phyloP scores from a whole-genome alignment of 2,797 vertebrate genomes.

The Pipistrellus pygmaeus region DNA sequence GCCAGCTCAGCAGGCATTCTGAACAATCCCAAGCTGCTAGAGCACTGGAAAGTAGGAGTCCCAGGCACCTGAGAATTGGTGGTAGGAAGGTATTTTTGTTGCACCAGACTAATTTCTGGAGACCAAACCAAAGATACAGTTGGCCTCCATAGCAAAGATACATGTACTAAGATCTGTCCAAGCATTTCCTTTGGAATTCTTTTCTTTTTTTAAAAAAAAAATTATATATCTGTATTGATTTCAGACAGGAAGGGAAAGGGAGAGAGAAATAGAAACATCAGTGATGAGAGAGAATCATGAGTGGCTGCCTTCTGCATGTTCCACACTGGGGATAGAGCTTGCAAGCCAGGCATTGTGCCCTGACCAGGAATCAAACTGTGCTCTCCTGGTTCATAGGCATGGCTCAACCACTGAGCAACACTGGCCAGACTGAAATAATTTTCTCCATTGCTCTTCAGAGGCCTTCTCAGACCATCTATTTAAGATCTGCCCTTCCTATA shows the following conservation, averaged over 20 bases:
- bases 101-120: background rate
- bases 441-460: background rate
- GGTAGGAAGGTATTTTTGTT: conserved; percentile 13
- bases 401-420: too few relatives aligned
- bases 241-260: too few relatives aligned
- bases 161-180: background rate
- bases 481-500: background rate
- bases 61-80: background rate
- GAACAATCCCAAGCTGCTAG: background rate
- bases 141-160: background rate
- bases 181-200: background rate
- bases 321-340: too few relatives aligned
- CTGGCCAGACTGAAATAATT: background rate
- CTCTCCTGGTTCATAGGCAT: too few relatives aligned
- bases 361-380: too few relatives aligned
- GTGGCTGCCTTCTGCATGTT: too few relatives aligned
- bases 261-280: too few relatives aligned
- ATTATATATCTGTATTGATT: too few relatives aligned
- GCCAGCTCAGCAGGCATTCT: background rate
- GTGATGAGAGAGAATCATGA: too few relatives aligned
- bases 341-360: too few relatives aligned
- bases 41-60: background rate
- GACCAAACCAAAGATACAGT: background rate
- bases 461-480: background rate
- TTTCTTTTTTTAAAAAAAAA: background rate